These are phyloP conservation scores for Cyclura pinguis DNA, from an alignment of 2,797 vertebrate species.

Conservation along the genomic window DNA sequence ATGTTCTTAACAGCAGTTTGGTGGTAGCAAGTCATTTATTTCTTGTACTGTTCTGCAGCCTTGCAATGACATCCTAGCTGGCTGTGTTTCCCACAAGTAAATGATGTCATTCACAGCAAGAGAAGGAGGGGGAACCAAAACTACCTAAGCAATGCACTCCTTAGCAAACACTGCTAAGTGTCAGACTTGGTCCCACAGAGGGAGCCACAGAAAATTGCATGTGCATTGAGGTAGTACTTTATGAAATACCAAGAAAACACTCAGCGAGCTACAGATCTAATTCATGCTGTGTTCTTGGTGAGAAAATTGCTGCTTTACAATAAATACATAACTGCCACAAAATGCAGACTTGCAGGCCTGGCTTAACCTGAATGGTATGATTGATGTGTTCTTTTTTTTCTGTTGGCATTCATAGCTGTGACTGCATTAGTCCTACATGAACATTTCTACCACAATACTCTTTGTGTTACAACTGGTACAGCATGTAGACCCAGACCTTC, in stretches of 20 bases:
- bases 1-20: neutral
- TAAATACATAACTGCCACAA: conserved; percentile 54
- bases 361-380: conserved; percentile 52
- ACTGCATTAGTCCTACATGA: conserved; percentile 15
- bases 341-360: conserved; percentile 43
- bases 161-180: conserved; percentile 69
- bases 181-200: conserved; percentile 55
- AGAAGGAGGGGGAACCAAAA: conserved; percentile 43
- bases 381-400: conserved; percentile 24
- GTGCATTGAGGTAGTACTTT: conserved; percentile 50
- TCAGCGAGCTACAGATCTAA: conserved; percentile 1
- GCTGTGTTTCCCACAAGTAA: conserved; percentile 54
- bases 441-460: conserved; percentile 1
- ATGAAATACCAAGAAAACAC: conserved; percentile 45
- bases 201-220: conserved; percentile 62
- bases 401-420: conserved; percentile 27
- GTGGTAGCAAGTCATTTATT: neutral
- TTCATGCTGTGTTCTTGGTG: conserved; percentile 19
- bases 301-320: conserved; percentile 44
- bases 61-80: conserved; percentile 38
- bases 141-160: conserved; percentile 43
- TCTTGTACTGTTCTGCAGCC: conserved; percentile 9
- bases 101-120: conserved; percentile 55
- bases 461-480: conserved; percentile 28
- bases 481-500: neutral